phyloP scores from a whole-genome alignment of 1,140 invertebrate genomes.

The Philopotamus ludificatus region DNA sequence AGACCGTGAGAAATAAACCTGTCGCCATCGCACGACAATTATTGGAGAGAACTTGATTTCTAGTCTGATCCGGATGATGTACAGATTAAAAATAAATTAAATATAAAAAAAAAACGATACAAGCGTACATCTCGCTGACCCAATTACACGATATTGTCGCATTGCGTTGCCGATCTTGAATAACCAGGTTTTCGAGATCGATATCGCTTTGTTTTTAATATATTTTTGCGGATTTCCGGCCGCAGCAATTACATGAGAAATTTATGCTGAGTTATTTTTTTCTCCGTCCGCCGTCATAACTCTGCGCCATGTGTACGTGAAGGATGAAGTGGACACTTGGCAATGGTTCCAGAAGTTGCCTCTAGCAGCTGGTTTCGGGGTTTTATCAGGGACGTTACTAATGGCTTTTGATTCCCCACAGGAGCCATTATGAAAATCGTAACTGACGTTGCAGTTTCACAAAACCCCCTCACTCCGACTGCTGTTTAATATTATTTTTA shows the following conservation, averaged over 20 bases:
- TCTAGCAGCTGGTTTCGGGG: not conserved
- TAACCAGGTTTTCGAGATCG: not conserved
- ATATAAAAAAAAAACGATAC: not conserved
- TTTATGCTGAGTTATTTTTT: not conserved
- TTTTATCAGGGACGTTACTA: conserved; percentile 15
- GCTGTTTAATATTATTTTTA: no score
- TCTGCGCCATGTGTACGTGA: not conserved
- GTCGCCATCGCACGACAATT: no score
- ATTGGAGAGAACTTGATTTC: no score
- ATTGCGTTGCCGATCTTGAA: not conserved
- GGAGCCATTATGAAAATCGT: conserved; percentile 24
- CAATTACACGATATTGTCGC: not conserved
- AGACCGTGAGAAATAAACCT: no score
- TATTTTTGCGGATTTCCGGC: no score
- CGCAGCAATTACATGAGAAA: not conserved
- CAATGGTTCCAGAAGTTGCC: conserved; percentile 5
- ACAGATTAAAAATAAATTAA: no score
- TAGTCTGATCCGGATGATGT: not conserved
- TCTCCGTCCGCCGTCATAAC: not conserved
- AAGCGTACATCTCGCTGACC: not conserved
- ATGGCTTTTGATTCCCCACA: conserved; percentile 16
- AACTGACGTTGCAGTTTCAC: not conserved
- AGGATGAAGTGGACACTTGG: conserved; percentile 14
- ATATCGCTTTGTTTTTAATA: no score
- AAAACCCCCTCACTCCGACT: not conserved